Conservation (phyloP, 2,113 vertebrate species). For the Erinaceus europaeus region DNA sequence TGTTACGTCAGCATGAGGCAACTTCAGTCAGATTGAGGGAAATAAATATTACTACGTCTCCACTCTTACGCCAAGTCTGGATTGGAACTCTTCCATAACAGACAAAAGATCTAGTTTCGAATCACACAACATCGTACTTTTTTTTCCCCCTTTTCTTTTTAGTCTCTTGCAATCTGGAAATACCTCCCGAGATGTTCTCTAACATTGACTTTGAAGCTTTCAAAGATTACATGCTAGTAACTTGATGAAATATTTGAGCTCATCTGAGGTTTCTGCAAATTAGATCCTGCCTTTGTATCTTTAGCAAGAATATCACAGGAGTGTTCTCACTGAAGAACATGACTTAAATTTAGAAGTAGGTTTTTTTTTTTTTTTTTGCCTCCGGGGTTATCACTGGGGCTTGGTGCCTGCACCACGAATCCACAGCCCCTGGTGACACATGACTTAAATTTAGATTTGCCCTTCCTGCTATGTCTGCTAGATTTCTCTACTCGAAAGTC, state of each 20-base stretch:
- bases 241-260: not conserved
- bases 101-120: not conserved
- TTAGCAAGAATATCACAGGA: not conserved
- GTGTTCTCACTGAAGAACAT: not conserved
- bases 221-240: not conserved
- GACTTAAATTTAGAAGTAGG: not conserved
- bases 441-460: not conserved
- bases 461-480: not conserved
- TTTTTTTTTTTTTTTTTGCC: too few species aligned
- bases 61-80: not conserved
- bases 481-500: not conserved
- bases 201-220: constrained; percentile 18
- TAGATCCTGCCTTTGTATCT: not conserved
- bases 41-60: not conserved
- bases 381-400: too few species aligned
- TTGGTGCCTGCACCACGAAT: too few species aligned
- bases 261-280: not conserved
- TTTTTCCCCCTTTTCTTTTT: not conserved
- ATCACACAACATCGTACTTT: not conserved
- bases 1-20: too few species aligned
- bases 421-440: not conserved
- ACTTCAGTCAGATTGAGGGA: not conserved
- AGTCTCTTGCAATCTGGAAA: not conserved
- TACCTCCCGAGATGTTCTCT: not conserved
- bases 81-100: not conserved